Conservation (phyloP, 2,888 invertebrate genomes). For the Drosophila pegasa region DNA sequence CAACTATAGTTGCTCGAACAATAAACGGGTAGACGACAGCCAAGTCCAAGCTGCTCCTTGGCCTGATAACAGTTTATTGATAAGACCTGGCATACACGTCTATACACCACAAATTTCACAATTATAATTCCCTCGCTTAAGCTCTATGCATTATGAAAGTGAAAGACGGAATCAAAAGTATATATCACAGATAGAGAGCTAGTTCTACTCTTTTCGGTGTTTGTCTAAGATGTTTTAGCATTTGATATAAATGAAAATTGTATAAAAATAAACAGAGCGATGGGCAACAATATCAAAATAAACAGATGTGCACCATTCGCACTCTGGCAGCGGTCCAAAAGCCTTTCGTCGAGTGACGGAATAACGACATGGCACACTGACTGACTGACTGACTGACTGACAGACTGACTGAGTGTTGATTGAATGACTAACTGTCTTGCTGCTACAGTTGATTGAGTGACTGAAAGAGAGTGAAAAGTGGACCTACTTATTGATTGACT, state of each 20-base stretch:
- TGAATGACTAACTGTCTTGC: slow-evolving; percentile 27
- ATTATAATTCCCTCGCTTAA: slow-evolving; percentile 15
- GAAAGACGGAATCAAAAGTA: neutral
- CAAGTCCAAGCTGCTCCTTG: slow-evolving; percentile 37
- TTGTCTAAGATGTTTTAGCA: neutral
- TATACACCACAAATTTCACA: slow-evolving; percentile 1
- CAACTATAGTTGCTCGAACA: slow-evolving; percentile 10
- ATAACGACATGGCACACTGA: slow-evolving; percentile 38
- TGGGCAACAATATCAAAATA: slow-evolving; percentile 51
- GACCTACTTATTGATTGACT: slow-evolving; percentile 15
- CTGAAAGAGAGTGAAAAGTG: slow-evolving; percentile 21
- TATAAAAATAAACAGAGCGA: slow-evolving; percentile 29
- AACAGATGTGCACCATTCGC: slow-evolving; percentile 69
- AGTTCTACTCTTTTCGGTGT: neutral
- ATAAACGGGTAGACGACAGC: slow-evolving; percentile 30
- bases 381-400: slow-evolving; percentile 25
- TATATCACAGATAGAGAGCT: neutral
- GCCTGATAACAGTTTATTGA: slow-evolving; percentile 45
- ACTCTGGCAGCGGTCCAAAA: slow-evolving; percentile 63
- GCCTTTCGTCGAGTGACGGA: slow-evolving; percentile 51
- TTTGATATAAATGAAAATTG: slow-evolving; percentile 19
- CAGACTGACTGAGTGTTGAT: slow-evolving; percentile 28
- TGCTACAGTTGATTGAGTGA: slow-evolving; percentile 17
- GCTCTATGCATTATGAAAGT: neutral
- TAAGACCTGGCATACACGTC: slow-evolving; percentile 15